phyloP scores from a whole-genome alignment of 2,797 vertebrate genomes.

The Manis javanica region DNA sequence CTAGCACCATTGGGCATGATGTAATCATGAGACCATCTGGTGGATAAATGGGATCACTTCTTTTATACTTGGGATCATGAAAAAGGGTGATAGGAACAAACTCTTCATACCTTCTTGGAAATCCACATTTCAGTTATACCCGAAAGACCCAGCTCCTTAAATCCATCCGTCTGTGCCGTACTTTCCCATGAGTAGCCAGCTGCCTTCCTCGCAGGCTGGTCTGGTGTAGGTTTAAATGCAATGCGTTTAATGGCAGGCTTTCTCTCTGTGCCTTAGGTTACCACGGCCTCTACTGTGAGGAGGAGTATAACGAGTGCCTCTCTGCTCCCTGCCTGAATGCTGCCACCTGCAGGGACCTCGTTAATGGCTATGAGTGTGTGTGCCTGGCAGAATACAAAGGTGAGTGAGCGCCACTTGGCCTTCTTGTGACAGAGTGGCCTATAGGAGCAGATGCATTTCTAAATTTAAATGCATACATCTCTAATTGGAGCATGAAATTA shows the following conservation, averaged over 20 bases:
- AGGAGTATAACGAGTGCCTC: constrained; percentile 97
- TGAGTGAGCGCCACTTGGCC: constrained; percentile 85
- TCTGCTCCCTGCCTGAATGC: constrained; percentile 97
- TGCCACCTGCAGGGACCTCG: constrained; percentile 95
- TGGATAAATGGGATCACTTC: not conserved
- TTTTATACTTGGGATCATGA: not conserved
- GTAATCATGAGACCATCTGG: not conserved
- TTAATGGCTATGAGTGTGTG: constrained; percentile 94
- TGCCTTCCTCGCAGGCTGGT: rapidly evolving
- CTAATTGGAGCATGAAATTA: not conserved
- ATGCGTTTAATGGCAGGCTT: constrained; percentile 34
- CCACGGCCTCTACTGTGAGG: constrained; percentile 98
- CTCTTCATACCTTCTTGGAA: not conserved
- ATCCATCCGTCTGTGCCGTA: rapidly evolving
- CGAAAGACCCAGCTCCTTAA: not conserved
- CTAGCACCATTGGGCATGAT: rapidly evolving
- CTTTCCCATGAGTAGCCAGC: not conserved
- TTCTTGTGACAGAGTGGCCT: not conserved
- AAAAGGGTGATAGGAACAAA: not conserved
- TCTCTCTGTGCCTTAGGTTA: constrained; percentile 89
- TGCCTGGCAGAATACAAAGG: constrained; percentile 97
- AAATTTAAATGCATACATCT: not conserved
- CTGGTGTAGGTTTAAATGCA: not conserved
- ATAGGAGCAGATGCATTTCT: not conserved
- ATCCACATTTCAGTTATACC: not conserved